These are phyloP conservation scores for Paramormyrops hopkinsi DNA, from an alignment of 2,797 vertebrate species.

Conservation along the genomic window DNA sequence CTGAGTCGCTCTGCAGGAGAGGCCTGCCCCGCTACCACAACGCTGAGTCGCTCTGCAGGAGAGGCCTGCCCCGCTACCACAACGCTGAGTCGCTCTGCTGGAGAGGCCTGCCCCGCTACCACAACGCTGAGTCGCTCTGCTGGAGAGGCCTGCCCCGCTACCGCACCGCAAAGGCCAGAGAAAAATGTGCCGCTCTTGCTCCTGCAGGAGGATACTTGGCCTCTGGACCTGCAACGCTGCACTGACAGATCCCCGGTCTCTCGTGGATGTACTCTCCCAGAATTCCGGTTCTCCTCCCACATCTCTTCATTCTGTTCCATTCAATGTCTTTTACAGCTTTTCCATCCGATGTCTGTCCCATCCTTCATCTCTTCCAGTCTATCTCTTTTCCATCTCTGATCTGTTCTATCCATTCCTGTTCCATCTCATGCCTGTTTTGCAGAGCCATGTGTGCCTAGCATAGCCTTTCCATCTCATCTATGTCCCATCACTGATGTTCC, in stretches of 20 bases:
- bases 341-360: neutral
- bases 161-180: neutral
- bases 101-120: neutral
- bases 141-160: neutral
- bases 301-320: neutral
- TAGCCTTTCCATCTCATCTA: neutral
- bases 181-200: neutral
- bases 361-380: neutral
- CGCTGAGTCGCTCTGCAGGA: neutral
- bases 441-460: neutral
- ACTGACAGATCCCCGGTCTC: neutral
- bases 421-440: neutral
- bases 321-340: neutral
- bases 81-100: neutral
- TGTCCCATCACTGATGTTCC: neutral
- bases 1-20: neutral
- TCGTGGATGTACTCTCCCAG: neutral
- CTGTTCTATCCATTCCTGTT: neutral
- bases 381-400: neutral
- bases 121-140: neutral
- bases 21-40: neutral
- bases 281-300: neutral
- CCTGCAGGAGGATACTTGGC: neutral
- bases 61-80: neutral
- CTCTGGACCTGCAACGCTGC: neutral